A percentile compares a stretch with the other conserved stretches of the same genome.
Conservation (phyloP, 1,140 invertebrate species). For the Adoxophyes honmai region DNA sequence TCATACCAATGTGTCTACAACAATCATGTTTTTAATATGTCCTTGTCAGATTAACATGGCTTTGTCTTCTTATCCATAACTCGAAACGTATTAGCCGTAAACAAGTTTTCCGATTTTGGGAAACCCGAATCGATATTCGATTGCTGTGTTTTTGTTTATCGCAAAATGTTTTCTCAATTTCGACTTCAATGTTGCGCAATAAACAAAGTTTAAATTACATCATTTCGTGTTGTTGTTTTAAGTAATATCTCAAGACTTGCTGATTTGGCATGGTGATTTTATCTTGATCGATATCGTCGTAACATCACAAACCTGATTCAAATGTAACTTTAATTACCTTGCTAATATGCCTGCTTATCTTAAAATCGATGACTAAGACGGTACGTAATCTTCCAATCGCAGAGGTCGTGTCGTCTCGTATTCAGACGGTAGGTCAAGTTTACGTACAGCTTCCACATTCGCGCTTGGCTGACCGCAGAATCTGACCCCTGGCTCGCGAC, state of each 20-base stretch:
- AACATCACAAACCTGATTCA: background rate
- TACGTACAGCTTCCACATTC: background rate
- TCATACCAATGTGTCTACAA: background rate
- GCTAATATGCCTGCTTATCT: background rate
- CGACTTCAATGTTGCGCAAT: too few relatives aligned
- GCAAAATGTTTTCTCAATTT: too few relatives aligned
- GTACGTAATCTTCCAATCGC: background rate
- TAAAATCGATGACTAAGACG: background rate
- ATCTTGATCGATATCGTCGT: background rate
- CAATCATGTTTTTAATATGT: background rate
- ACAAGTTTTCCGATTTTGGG: background rate
- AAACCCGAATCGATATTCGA: slow-evolving; percentile 3
- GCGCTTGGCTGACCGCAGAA: background rate
- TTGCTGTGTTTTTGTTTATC: background rate
- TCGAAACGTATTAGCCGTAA: background rate
- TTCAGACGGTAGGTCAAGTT: slow-evolving; percentile 5
- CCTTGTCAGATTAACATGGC: background rate
- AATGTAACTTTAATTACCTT: slow-evolving; percentile 6
- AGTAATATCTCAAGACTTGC: too few relatives aligned
- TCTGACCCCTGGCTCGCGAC: background rate
- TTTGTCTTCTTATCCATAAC: background rate
- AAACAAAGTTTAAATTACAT: too few relatives aligned
- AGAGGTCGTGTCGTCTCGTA: background rate
- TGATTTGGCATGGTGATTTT: background rate
- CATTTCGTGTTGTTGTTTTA: too few relatives aligned